Base-by-base conservation (phyloP, 2,888 invertebrate genomes). In the Xestia ashworthii region DNA sequence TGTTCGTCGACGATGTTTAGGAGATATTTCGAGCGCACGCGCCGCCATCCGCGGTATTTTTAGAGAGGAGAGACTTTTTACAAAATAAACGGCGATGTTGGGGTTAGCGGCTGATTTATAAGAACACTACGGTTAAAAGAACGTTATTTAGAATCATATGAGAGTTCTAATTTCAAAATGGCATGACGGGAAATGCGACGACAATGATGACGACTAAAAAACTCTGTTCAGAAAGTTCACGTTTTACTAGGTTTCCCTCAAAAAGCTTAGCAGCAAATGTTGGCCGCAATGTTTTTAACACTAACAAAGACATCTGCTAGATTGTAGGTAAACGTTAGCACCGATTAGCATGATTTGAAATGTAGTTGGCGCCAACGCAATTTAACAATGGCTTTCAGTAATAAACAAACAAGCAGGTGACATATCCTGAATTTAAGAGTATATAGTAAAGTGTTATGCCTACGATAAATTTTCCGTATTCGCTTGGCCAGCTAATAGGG, bases 31-130 rank as follows among this genome's bases (percentile, higher is more conserved):
- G 90, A 92, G 93, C 91, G 86, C 83, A 87, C 91, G 93, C 95
- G 95, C 94, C 93, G 93, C 94, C 93, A 92, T 89, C 90, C 92
- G 91, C 87, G 92, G 87, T 96, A 96, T 96, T 95, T 96, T 95
- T 96, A 96, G 96, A 94, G 92, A 92, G 91, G 94, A 94, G 94
- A 92, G 94, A 95, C 94, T 94, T 96, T 95, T 95, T 95, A 96
- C 95, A 95, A 96, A 96, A 96, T 95, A 95, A 94, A 95, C 94
- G 88, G 87, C 93, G 93, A 93, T 93, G 92, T 93, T 94, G 91
- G 92, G 90, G 92, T 93, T 93, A 93, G 91, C 86, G 82, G 90
- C 90, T 93, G 94, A 95, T 94, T 94, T 95, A 93, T 93, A 92
- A 91, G 91, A 92, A 85, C 68, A 77, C 84, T 86, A 82, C 83